Base-by-base conservation (phyloP, 2,797 vertebrate species). In the Buceros bicornis region DNA sequence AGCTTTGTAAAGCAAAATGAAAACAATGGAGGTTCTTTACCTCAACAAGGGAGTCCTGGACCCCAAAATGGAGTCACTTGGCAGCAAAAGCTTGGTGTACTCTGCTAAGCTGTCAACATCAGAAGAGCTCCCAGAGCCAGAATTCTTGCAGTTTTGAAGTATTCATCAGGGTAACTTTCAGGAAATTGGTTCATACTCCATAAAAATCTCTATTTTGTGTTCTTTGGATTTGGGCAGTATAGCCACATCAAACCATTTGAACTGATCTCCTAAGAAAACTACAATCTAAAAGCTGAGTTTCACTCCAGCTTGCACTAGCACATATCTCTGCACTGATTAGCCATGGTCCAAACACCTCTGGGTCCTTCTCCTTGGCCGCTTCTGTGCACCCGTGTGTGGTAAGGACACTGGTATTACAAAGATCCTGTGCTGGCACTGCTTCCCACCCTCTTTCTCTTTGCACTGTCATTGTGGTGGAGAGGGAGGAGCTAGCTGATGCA, bases 341-440 rank as follows among this genome's bases (percentile, higher is more conserved):
- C 45, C 29, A 8, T n/a, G 35, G 53, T 70, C 58, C 18, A 4
- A 18, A 8, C 16, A 10, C 20, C 37, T 43, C 42, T 3, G 2
- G 17, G n/a, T 69, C 8, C 26, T 26, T 76, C 45, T 76, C 21
- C 43, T 40, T 54, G 40, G 22, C 71, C 73, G 25, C 51, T 45
- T 31, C 77, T 26, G 3, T 3, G 10, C 8, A 2, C 15, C 5
- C 4, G 0, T 29, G 4, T 47, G 5, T 3, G 7, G 53, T 31
- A 5, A 47, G 71, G 80, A 42, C 1, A 5, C 50, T 51, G 66
- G 1, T 26, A 50, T 28, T 43, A 26, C n/a, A 85, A 24, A 43
- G 37, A 64, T 40, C 31, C 58, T 3, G 64, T 33, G 47, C 61
- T 86, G 51, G 15, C 78, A 57, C 69, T 82, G 50, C 51, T 57